phyloP scores from a whole-genome alignment of 2,888 invertebrate genomes.

The Stenotaenia linearis region DNA sequence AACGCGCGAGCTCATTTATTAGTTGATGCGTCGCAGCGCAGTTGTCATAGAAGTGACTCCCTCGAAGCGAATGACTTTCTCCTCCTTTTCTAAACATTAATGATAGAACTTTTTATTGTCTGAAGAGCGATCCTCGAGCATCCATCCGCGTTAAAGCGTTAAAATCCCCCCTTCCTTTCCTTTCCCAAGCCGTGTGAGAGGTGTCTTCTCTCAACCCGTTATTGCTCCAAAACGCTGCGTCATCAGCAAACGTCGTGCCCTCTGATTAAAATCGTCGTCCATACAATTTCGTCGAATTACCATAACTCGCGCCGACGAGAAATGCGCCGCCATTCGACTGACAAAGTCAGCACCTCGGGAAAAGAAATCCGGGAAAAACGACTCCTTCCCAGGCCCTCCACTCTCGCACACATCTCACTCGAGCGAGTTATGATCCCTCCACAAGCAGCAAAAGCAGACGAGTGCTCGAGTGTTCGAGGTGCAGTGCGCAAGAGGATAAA shows the following conservation, averaged over 20 bases:
- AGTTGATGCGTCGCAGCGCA: neutral
- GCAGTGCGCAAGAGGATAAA: slow-evolving; percentile 5
- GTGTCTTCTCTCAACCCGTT: slow-evolving; percentile 16
- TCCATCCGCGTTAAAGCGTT: slow-evolving; percentile 17
- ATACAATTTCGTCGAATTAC: slow-evolving; percentile 23
- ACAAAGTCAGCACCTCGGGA: slow-evolving; percentile 24
- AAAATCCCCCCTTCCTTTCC: neutral
- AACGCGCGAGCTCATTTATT: slow-evolving; percentile 6
- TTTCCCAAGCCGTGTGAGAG: neutral
- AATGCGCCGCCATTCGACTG: slow-evolving; percentile 14
- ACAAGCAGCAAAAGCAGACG: slow-evolving; percentile 8
- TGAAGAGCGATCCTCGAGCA: slow-evolving; percentile 21
- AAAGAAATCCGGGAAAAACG: slow-evolving; percentile 20
- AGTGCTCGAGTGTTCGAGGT: neutral
- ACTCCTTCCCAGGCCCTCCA: neutral
- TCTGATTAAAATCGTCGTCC: slow-evolving; percentile 26
- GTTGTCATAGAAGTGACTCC: slow-evolving; percentile 8
- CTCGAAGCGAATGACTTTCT: neutral
- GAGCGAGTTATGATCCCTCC: neutral
- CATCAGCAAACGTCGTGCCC: slow-evolving; percentile 20
- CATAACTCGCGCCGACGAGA: slow-evolving; percentile 19
- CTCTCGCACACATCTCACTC: slow-evolving; percentile 11
- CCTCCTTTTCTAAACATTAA: slow-evolving; percentile 17
- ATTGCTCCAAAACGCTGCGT: slow-evolving; percentile 14
- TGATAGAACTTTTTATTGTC: slow-evolving; percentile 24